Evolutionary conservation across 2,113 vertebrate genomes (phyloP), one percentile per base, ranked within the genome.

Genomic region (Nipponia nippon): DNA sequence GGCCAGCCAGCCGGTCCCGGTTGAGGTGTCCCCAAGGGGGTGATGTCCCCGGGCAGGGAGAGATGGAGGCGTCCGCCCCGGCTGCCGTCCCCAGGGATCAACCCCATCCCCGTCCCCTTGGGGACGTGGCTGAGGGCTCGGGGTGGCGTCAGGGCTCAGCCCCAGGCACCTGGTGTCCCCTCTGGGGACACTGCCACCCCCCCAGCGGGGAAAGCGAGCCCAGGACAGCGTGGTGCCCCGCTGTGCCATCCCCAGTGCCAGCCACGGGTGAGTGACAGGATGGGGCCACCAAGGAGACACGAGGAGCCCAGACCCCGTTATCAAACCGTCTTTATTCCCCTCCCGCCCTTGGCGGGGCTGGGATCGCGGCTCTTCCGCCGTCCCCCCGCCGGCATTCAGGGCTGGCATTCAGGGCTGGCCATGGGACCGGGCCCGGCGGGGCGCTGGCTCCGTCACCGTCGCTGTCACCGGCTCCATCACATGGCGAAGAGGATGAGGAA

Each of bases 401-500:
- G 49, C 70, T 14, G 19, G 26, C 49, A 30, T 12, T 50, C 69
- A 25, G 2, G 1, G 49, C 70, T 14, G 19, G 26, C 49, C 4
- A 0, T 4, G 53, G 25, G 25, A 15, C 7, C 1, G 3, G 27
- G 50, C 49, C 25, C 30, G 16, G 25, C 1, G 1, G 7, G 42
- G 23, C 1, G 5, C 27, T 8, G 1, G 17, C 80, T 25, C 73
- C 13, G 42, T 97, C 95, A 89, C 96, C 1, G 4, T 52, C 62
- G 4, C 42, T 6, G 21, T 18, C 61, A 7, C 40, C 1, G 0
- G 7, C 53, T 16, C 63, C 11, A 40, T 98, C 97, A 98, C 98
- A 98, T 98, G 95, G 98, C 98, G 26, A 98, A 98, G 94, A 98
- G 98, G 97, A 98, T 98, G 89, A 98, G 98, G 97, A 98, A 98